Conservation (phyloP, 2,113 vertebrate species). For the Grammomys surdaster region DNA sequence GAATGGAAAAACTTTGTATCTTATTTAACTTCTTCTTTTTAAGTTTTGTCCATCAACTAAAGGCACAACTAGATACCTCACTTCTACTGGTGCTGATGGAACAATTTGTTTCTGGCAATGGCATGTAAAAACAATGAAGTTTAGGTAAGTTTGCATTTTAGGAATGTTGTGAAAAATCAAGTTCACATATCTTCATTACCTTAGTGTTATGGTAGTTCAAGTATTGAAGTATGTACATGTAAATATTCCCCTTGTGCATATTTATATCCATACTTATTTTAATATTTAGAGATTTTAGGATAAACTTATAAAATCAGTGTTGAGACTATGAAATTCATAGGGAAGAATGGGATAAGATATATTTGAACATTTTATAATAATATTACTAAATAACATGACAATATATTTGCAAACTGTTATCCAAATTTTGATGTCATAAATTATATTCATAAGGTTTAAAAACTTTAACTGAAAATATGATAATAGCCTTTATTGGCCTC, state of each 20-base stretch:
- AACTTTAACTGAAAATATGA: background rate
- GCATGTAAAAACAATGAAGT: slow-evolving; percentile 95
- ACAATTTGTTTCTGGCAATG: slow-evolving; percentile 99
- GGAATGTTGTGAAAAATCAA: slow-evolving; percentile 31
- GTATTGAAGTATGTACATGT: background rate
- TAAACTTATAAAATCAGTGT: slow-evolving; percentile 29
- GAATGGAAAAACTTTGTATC: slow-evolving; percentile 57
- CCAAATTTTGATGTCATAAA: slow-evolving; percentile 36
- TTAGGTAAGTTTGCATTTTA: slow-evolving; percentile 89
- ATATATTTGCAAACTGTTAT: slow-evolving; percentile 18
- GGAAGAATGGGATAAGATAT: background rate
- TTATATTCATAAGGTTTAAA: slow-evolving; percentile 49
- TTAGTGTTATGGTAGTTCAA: background rate
- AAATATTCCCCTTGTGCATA: background rate
- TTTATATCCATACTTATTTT: background rate
- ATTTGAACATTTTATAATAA: slow-evolving; percentile 26
- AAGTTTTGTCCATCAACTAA: slow-evolving; percentile 96
- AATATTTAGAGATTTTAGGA: slow-evolving; percentile 42
- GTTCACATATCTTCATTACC: background rate
- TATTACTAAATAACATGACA: background rate
- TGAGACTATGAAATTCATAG: background rate
- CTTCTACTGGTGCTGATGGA: slow-evolving; percentile 98
- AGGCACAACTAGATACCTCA: slow-evolving; percentile 95
- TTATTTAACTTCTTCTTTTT: slow-evolving; percentile 69
- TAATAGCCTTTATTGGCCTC: background rate